Evolutionary conservation across 2,888 invertebrate species (phyloP).

Genomic region (Meloe dianella): DNA sequence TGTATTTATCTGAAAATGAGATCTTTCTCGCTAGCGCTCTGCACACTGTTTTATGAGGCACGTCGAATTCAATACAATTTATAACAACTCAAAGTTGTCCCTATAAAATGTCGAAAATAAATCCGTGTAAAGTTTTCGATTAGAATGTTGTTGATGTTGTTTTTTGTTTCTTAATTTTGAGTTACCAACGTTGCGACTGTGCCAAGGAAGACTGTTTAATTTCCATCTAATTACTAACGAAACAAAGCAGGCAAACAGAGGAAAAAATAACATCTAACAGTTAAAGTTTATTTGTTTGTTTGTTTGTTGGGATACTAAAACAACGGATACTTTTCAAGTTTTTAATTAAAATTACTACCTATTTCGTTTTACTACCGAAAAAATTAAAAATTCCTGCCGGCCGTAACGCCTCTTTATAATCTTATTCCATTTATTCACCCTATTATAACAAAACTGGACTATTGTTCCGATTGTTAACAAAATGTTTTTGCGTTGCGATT

Average conservation of each 20-base stretch:
- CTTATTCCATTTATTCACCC: constrained; percentile 48
- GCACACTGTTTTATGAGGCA: constrained; percentile 48
- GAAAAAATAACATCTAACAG: constrained; percentile 44
- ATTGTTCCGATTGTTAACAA: constrained; percentile 42
- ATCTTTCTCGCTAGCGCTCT: constrained; percentile 11
- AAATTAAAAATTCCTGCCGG: constrained; percentile 55
- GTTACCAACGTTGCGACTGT: not conserved
- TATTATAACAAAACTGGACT: constrained; percentile 51
- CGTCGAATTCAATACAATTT: constrained; percentile 51
- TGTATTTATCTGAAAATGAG: constrained; percentile 31
- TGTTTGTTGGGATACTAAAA: constrained; percentile 51
- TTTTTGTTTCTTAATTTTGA: not conserved
- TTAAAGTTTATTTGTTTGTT: constrained; percentile 56
- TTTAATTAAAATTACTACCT: constrained; percentile 60
- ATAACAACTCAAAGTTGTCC: constrained; percentile 44
- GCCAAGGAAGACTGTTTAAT: constrained; percentile 50
- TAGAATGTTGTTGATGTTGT: constrained; percentile 40
- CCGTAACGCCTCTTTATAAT: constrained; percentile 42
- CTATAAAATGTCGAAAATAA: constrained; percentile 48
- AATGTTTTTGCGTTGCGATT: constrained; percentile 27
- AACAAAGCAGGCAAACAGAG: constrained; percentile 47
- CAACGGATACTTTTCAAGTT: constrained; percentile 60
- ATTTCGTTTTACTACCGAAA: constrained; percentile 58
- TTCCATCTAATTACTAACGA: constrained; percentile 57
- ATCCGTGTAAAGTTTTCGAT: constrained; percentile 49